Base-by-base conservation (phyloP, 2,113 vertebrate genomes). In the Caracal caracal region DNA sequence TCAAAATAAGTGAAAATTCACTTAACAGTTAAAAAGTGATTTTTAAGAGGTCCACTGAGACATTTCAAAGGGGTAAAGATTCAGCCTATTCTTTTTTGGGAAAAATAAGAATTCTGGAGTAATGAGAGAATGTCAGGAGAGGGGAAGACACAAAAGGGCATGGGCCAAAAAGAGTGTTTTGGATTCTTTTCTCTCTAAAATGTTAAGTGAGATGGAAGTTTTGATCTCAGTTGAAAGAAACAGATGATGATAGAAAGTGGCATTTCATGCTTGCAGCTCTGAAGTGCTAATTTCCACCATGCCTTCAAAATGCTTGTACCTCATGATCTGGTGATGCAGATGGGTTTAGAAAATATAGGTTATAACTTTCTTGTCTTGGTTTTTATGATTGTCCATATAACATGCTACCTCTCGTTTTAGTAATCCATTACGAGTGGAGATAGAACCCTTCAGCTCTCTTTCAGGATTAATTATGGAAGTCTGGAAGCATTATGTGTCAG, bases 1-100 rank as follows among this genome's bases (percentile, higher is more conserved):
- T 90, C 17, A 80, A 94, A 96, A 75, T 90, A 95, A 88, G 73
- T 93, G 49, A 82, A 97, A 96, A 96, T 92, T 85, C 35, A 90
- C 80, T 95, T 95, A 75, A 43, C 12, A 79, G 30, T 91, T 43
- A 75, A 76, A 68, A 97, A 89, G 26, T 83, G 53, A 90, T 93
- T 80, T 96, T 85, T 87, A 90, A 96, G 49, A 26, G 5, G 51
- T 92, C 51, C 47, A 95, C 2, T 90, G 51, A 95, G 71, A 93
- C 33, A 81, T 88, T 90, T 95, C 84, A 96, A 94, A 90, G 80
- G 66, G 19, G 73, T 84, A 89, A 96, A 97, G 92, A 71, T 87
- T 92, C 49, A 83, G 63, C 35, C 43, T 86, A 66, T n/a, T 90
- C 19, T 94, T 70, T 93, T 92, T 73, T 65, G 6, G 8, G 0